Conservation (phyloP, 2,888 invertebrate species). For the Leptopilina drosophilae region DNA sequence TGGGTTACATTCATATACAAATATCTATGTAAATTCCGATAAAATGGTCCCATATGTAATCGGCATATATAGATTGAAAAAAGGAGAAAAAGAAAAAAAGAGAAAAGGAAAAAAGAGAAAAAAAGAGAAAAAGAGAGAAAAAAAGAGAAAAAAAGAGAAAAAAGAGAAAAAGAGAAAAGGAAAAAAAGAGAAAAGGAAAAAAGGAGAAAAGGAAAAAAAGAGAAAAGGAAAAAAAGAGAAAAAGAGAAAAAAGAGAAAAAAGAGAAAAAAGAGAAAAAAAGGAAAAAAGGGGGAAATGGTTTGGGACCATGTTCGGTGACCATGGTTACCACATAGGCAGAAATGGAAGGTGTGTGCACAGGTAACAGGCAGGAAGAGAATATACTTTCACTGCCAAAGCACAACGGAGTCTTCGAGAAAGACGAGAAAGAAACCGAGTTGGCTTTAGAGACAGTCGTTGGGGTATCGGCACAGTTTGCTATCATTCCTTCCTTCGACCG, state of each 20-base stretch:
- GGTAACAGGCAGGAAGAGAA: slow-evolving; percentile 71
- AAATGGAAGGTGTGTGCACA: slow-evolving; percentile 63
- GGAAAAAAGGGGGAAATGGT: slow-evolving; percentile 49
- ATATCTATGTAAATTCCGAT: slow-evolving; percentile 1
- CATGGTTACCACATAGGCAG: slow-evolving; percentile 65
- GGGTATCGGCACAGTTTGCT: slow-evolving; percentile 64
- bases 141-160: no score
- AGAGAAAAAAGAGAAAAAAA: slow-evolving; percentile 42
- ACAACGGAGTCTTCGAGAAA: slow-evolving; percentile 65
- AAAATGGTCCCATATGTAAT: slow-evolving; percentile 48
- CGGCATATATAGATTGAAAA: slow-evolving; percentile 31
- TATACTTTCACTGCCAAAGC: slow-evolving; percentile 74
- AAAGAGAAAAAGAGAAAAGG: no score
- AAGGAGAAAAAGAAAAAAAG: no score
- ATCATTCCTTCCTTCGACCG: slow-evolving; percentile 62
- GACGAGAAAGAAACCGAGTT: slow-evolving; percentile 62
- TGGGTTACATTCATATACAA: neutral
- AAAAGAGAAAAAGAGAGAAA: no score
- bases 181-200: no score
- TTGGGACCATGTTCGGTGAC: slow-evolving; percentile 49
- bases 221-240: no score
- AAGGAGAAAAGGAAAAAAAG: no score
- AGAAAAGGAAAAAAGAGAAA: slow-evolving; percentile 41
- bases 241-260: slow-evolving; percentile 42
- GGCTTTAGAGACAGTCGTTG: slow-evolving; percentile 57